These are phyloP conservation scores for Tetramorium parvispinum DNA, from an alignment of 1,140 invertebrate genomes.

Conservation along the genomic window DNA sequence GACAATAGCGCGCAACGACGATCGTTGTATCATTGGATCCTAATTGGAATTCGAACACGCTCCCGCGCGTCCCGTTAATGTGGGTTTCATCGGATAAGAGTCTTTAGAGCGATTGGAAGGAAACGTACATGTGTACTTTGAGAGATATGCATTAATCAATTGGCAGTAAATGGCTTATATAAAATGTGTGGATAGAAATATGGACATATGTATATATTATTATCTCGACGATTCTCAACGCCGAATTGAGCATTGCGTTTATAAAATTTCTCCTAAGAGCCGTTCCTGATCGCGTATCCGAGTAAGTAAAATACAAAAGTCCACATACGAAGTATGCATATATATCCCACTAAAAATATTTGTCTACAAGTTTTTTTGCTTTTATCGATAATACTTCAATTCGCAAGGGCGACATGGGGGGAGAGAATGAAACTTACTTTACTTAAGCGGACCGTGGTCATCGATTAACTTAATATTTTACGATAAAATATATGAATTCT, in stretches of 20 bases:
- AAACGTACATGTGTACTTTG: slow-evolving; percentile 61
- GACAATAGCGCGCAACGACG: background rate
- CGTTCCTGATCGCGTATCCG: background rate
- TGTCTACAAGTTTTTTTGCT: slow-evolving; percentile 27
- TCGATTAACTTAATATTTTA: slow-evolving; percentile 55
- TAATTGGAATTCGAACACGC: slow-evolving; percentile 8
- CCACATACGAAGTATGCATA: slow-evolving; percentile 32
- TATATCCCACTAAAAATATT: slow-evolving; percentile 57
- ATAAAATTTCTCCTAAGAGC: slow-evolving; percentile 25
- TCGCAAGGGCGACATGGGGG: slow-evolving; percentile 6
- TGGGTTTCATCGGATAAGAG: background rate
- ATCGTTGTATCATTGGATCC: slow-evolving; percentile 45
- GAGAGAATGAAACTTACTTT: slow-evolving; percentile 15
- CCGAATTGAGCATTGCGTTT: slow-evolving; percentile 42
- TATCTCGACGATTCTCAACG: slow-evolving; percentile 37
- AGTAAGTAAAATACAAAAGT: slow-evolving; percentile 52
- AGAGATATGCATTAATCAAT: slow-evolving; percentile 68
- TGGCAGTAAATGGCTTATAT: slow-evolving; percentile 57
- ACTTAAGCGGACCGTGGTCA: background rate
- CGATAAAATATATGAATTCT: slow-evolving; percentile 22
- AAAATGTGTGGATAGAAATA: slow-evolving; percentile 43
- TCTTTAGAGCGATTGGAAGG: slow-evolving; percentile 63
- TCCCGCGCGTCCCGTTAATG: background rate
- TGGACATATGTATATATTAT: slow-evolving; percentile 29
- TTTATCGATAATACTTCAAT: slow-evolving; percentile 47